Base-by-base conservation (phyloP, 35 echinoderm and acorn worm species). In the Apostichopus japonicus region DNA sequence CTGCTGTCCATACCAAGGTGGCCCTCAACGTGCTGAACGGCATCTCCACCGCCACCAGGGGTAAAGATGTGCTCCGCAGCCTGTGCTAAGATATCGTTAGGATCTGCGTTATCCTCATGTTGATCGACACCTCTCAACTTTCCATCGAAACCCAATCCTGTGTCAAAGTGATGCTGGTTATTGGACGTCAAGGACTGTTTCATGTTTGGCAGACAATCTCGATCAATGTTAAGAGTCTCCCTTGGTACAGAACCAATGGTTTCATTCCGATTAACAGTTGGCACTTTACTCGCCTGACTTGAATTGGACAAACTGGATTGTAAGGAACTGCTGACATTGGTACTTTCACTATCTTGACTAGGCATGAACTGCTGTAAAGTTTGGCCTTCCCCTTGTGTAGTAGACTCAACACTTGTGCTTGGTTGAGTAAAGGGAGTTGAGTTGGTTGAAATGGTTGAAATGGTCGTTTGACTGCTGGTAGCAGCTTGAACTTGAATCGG, bases 51-150 rank as follows among this genome's bases (percentile, higher is more conserved):
- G 19, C 86, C 56, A 6, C 17, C 19, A 19, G 65, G 6, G 15
- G 65, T 33, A 17, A 90, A 90, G 70, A 90, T 90, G 88, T 91
- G 72, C 53, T 91, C 90, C 1, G 90, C 90, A n/a, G 90, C 90
- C 90, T 91, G 71, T 24, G 90, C 90, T 33, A 91, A 79, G 23
- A 91, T 91, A 54, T 91, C 90, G 76, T 91, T 79, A 15, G 90
- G 22, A 33, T 91, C 77, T 19, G 54, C 6, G 15, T 25, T 56
- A 23, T 73, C 86, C 57, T 89, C 86, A 84, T 51, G n/a, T 57
- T 58, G 54, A 10, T 84, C 54, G 5, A 24, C 24, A 23, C 13
- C 53, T 21, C 53, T 54, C 54, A 84, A 8, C 56, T 57, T 57
- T 22, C 7, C 78, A 44, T 80, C 27, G 27, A 80, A 53, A 24